Evolutionary conservation across 53 echinoderm and acorn worm species (phyloP).

Genomic region (Zoroaster sp.): DNA sequence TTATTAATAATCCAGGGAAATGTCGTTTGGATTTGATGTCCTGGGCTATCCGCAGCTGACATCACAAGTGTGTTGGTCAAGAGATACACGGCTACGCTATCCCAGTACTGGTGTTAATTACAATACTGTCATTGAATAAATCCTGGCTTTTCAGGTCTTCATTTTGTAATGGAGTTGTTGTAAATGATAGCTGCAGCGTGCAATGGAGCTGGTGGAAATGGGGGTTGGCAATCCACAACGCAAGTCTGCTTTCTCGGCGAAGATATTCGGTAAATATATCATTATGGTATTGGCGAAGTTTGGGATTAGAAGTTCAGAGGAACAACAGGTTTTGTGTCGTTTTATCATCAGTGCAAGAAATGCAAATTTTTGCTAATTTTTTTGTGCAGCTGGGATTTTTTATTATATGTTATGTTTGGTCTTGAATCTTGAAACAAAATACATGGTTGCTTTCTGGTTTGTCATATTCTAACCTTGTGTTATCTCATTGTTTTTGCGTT

Average conservation of each 20-base stretch:
- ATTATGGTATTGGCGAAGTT: too few species aligned
- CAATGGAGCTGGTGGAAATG: not conserved
- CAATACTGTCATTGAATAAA: not conserved
- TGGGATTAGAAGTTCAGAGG: too few species aligned
- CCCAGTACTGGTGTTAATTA: constrained; percentile 20
- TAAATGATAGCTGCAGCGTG: not conserved
- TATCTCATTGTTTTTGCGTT: too few species aligned
- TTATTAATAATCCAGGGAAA: constrained; percentile 34
- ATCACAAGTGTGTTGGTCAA: constrained; percentile 25
- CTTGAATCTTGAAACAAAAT: too few species aligned
- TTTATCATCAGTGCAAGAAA: too few species aligned
- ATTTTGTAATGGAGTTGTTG: constrained; percentile 2
- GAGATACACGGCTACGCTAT: not conserved
- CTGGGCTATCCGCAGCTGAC: constrained; percentile 11
- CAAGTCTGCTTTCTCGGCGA: constrained; percentile 8
- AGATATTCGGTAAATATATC: constrained; percentile 48
- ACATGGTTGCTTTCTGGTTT: too few species aligned
- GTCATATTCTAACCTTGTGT: too few species aligned
- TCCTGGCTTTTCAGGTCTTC: not conserved
- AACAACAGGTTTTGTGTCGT: too few species aligned
- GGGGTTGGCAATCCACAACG: not conserved
- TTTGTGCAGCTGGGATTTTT: too few species aligned
- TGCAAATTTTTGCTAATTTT: too few species aligned
- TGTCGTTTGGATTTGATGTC: constrained; percentile 4
- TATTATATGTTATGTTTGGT: too few species aligned